Evolutionary conservation across 1,140 invertebrate species (phyloP), one percentile per base, ranked within the genome.

Genomic region (Panulirus ornatus): DNA sequence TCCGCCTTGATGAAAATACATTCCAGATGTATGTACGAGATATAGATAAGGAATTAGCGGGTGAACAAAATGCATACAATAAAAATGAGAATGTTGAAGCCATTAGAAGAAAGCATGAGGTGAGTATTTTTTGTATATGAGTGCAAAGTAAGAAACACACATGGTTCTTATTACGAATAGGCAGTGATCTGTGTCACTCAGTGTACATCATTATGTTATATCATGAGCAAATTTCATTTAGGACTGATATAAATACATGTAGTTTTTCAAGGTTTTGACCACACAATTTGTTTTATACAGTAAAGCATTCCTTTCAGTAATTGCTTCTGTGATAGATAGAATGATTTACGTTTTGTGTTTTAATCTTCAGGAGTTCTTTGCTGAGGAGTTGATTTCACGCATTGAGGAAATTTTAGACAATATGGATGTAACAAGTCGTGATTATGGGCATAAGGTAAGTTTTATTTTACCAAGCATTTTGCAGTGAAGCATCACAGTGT

Each of bases 11-110:
- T 88, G 97, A 99, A 93, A 95, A 96, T 22, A 96, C 96, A 1
- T 98, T 98, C 94, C 95, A 96, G 82, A 96, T 97, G 85, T 97
- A 97, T 90, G 94, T 99, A 44, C 97, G 97, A 92, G 97, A 98
- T 92, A 97, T 98, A 84, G 97, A 99, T 93, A 97, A 97, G 93
- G 97, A 98, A 93, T 95, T 98, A n/a, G 96, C 96, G 89, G 95
- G 96, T 54, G 97, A 98, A 93, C 96, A 98, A 92, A 96, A 98
- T 93, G 96, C 97, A 0, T 96, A 98, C 58, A 97, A 96, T 92
- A 96, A 96, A 92, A 97, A 97, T 93, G 97, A 98, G 92, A 87
- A 95, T 98, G 94, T 96, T 96, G 86, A 96, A 96, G 91, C 95
- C 97, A 8, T 95, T 95, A 14, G 94, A 94, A 34, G 95, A 95